Evolutionary conservation across 92 coral and sea anemone species (phyloP).

Genomic region (Zoanthus sansibaricus): DNA sequence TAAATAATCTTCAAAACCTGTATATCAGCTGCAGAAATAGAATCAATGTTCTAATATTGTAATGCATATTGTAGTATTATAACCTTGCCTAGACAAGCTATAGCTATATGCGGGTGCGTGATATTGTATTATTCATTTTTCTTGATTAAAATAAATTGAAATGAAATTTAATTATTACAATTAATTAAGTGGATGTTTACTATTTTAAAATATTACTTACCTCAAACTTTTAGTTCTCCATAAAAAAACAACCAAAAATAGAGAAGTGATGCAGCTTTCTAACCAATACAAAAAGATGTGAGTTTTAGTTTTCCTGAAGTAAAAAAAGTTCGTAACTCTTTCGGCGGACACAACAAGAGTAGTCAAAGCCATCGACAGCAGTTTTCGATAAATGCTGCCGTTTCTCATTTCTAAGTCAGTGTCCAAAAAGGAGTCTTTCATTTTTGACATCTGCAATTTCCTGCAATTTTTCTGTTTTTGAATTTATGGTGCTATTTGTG

Average conservation of each 20-base stretch:
- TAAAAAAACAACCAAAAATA: neutral
- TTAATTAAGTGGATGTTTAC: no score
- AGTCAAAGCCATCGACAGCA: neutral
- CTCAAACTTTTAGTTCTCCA: constrained; percentile 4
- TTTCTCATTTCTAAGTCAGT: neutral
- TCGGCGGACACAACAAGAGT: neutral
- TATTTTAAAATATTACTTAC: neutral
- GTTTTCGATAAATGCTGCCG: neutral
- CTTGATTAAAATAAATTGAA: no score
- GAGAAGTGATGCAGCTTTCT: constrained; percentile 28
- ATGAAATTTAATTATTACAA: no score
- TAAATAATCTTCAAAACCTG: no score
- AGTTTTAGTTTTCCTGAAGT: neutral
- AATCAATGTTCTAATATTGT: no score
- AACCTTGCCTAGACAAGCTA: no score
- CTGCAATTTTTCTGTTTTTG: no score
- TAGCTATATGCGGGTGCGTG: no score
- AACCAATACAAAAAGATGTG: constrained; percentile 30
- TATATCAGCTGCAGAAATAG: no score
- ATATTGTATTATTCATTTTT: no score
- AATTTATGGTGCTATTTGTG: neutral
- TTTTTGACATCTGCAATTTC: neutral
- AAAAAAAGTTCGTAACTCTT: neutral
- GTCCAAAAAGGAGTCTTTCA: neutral
- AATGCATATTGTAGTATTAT: no score